phyloP scores from a whole-genome alignment of 2,797 vertebrate genomes.

The Nyctibius grandis region DNA sequence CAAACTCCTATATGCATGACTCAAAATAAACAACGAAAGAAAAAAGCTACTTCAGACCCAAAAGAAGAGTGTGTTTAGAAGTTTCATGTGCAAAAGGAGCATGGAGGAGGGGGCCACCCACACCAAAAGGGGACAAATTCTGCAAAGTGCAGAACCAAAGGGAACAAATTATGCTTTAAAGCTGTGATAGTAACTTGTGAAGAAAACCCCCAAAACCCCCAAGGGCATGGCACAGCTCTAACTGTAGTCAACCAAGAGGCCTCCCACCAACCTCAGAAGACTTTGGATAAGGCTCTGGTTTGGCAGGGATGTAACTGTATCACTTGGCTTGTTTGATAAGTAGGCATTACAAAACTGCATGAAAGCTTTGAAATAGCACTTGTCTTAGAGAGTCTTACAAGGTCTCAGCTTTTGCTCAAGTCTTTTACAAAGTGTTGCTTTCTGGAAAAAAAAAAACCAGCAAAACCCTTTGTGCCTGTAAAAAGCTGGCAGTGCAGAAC shows the following conservation, averaged over 20 bases:
- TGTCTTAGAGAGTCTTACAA: neutral
- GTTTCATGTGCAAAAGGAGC: neutral
- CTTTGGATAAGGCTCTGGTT: neutral
- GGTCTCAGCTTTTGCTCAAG: neutral
- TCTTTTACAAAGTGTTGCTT: neutral
- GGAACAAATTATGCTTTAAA: neutral
- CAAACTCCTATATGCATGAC: neutral
- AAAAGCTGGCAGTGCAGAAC: neutral
- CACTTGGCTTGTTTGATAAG: neutral
- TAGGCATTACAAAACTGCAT: neutral
- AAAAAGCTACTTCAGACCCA: neutral
- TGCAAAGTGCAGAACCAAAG: neutral
- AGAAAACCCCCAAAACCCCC: neutral
- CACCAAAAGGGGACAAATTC: neutral
- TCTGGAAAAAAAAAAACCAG: neutral
- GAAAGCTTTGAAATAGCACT: conserved; percentile 19
- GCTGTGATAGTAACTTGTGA: neutral
- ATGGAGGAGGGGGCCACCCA: neutral
- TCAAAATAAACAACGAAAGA: neutral
- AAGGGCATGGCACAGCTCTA: neutral
- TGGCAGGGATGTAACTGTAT: neutral
- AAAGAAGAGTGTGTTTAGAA: neutral
- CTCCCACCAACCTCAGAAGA: neutral
- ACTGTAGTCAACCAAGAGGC: neutral
- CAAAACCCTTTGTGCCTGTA: neutral